Evolutionary conservation across 1,140 invertebrate species (phyloP).

Genomic region (Drosophila ironensis): DNA sequence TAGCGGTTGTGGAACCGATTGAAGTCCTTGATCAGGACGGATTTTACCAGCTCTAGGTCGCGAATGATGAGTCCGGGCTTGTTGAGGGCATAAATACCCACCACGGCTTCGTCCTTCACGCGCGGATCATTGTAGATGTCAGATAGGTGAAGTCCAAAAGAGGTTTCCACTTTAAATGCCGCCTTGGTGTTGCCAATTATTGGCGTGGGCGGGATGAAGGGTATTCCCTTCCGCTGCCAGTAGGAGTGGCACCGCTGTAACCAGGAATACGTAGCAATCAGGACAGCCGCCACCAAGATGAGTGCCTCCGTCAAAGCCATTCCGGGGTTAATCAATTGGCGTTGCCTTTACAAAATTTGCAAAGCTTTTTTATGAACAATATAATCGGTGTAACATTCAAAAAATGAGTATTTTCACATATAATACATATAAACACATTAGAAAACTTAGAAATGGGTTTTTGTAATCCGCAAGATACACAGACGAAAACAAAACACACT

Average conservation of each 20-base stretch:
- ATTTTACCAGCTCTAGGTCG: constrained; percentile 83
- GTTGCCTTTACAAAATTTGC: neutral
- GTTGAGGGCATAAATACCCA: constrained; percentile 82
- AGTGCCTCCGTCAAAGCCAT: constrained; percentile 59
- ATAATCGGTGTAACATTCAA: no score
- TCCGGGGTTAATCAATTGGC: neutral
- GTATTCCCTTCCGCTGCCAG: constrained; percentile 73
- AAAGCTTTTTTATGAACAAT: neutral
- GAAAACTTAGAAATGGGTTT: no score
- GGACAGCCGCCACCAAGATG: constrained; percentile 35
- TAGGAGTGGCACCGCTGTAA: constrained; percentile 64
- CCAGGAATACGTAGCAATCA: constrained; percentile 55
- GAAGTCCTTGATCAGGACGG: constrained; percentile 83
- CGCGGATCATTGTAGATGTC: constrained; percentile 59
- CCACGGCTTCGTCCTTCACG: constrained; percentile 61
- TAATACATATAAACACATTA: no score
- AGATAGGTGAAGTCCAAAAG: constrained; percentile 56
- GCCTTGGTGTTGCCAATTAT: constrained; percentile 66
- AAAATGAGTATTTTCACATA: no score
- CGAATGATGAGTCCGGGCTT: constrained; percentile 82
- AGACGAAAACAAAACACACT: no score
- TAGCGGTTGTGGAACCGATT: constrained; percentile 67
- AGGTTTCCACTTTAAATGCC: constrained; percentile 44
- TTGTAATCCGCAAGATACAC: no score
- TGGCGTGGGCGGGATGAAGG: constrained; percentile 51